Evolutionary conservation across 2,888 invertebrate species (phyloP).

Genomic region (Amphipyra berbera): DNA sequence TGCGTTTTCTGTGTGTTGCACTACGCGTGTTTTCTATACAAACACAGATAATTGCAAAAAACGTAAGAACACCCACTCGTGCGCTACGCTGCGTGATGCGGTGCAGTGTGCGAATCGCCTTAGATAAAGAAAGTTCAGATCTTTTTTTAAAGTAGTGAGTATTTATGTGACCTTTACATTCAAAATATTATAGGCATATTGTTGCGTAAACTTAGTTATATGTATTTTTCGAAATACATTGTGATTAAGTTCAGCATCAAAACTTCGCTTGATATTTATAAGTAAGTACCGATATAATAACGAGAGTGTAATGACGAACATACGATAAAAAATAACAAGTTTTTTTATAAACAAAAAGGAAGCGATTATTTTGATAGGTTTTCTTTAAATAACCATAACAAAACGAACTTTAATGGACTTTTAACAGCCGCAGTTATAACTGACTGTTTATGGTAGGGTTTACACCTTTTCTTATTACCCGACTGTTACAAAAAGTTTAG

Average conservation of each 20-base stretch:
- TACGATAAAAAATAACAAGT: conserved; percentile 23
- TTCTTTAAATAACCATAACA: conserved; percentile 46
- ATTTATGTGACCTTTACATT: no score
- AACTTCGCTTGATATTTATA: background rate
- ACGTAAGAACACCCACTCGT: no score
- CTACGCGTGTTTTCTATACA: no score
- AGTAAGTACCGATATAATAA: conserved; percentile 3
- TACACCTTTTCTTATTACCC: conserved; percentile 44
- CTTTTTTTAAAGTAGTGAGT: no score
- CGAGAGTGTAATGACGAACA: conserved; percentile 12
- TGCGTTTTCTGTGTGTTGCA: no score
- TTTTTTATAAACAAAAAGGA: conserved; percentile 25
- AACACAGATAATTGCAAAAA: no score
- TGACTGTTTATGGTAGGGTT: conserved; percentile 47
- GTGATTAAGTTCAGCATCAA: background rate
- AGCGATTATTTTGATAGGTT: conserved; percentile 41
- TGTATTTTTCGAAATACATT: no score
- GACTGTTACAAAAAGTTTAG: conserved; percentile 36
- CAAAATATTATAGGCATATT: no score
- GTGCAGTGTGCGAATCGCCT: no score
- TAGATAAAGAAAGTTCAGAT: no score
- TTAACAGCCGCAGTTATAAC: conserved; percentile 50
- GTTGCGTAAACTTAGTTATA: no score
- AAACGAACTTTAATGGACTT: conserved; percentile 42
- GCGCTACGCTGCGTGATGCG: no score